Evolutionary conservation across 1,140 invertebrate genomes (phyloP).

Genomic region (Cataglyphis hispanica): DNA sequence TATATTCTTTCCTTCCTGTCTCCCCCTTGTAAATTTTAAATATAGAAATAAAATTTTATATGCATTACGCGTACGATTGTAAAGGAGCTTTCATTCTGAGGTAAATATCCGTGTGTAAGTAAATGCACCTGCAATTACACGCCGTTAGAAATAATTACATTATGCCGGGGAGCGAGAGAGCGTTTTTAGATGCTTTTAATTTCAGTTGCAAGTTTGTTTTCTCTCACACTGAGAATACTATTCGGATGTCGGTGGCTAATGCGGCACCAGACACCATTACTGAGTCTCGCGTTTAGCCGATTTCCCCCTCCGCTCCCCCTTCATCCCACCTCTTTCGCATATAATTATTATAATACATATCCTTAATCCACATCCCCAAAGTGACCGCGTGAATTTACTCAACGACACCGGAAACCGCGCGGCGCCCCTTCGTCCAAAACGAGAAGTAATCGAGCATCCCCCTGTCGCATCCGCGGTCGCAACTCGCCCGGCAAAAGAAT

Average conservation of each 20-base stretch:
- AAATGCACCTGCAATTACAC: constrained; percentile 18
- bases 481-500: constrained; percentile 54
- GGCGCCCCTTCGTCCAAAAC: not conserved
- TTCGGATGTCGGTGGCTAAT: too few species aligned
- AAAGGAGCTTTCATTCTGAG: not conserved
- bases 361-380: constrained; percentile 28
- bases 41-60: not conserved
- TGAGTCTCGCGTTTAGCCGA: too few species aligned
- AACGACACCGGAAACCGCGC: constrained; percentile 20
- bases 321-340: not conserved
- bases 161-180: not conserved
- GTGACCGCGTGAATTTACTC: constrained; percentile 12
- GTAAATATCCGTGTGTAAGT: not conserved
- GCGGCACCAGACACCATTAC: too few species aligned
- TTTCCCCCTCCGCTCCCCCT: too few species aligned
- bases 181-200: constrained; percentile 14
- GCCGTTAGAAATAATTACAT: constrained; percentile 34
- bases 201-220: not conserved
- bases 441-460: constrained; percentile 42
- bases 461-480: not conserved
- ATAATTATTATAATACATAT: not conserved
- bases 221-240: not conserved
- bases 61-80: not conserved
- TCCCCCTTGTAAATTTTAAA: not conserved
- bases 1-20: too few species aligned